These are phyloP conservation scores for Cynocephalus volans DNA, from an alignment of 2,113 vertebrate genomes.

Conservation along the genomic window DNA sequence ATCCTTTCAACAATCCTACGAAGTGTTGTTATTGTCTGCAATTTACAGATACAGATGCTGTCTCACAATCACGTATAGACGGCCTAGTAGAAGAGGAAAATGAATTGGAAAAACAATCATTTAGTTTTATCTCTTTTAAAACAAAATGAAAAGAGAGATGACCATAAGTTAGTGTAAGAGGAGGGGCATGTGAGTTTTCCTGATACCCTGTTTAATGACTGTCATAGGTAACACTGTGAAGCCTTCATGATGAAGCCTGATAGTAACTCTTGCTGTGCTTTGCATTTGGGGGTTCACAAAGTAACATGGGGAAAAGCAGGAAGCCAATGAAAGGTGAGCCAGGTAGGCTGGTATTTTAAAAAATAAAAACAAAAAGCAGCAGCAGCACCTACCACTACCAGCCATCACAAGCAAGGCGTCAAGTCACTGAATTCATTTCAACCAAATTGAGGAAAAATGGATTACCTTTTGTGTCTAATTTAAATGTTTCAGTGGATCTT, in stretches of 20 bases:
- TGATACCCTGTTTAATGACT: neutral
- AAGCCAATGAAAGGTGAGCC: neutral
- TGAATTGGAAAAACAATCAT: slow-evolving; percentile 1
- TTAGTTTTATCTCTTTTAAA: slow-evolving; percentile 41
- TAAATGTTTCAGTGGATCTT: slow-evolving; percentile 29
- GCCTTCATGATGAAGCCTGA: neutral
- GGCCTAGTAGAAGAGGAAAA: neutral
- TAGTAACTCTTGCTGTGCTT: neutral
- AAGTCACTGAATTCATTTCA: slow-evolving; percentile 15
- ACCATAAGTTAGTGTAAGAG: neutral
- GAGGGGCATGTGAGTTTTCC: neutral
- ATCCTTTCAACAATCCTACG: neutral
- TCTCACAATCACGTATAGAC: slow-evolving; percentile 10
- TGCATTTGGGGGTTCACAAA: slow-evolving; percentile 27
- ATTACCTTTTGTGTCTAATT: slow-evolving; percentile 25
- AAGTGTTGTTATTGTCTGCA: neutral
- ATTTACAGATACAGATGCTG: neutral
- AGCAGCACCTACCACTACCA: neutral
- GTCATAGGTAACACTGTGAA: neutral
- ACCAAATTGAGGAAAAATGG: neutral
- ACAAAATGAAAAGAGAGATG: slow-evolving; percentile 33
- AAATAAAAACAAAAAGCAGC: neutral
- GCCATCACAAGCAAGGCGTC: neutral
- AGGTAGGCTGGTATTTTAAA: neutral
- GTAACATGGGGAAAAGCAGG: neutral